Percentiles rank a stretch among this genome's conserved stretches.
phyloP scores from a whole-genome alignment of 1,140 invertebrate genomes.

The Telenomus remus region DNA sequence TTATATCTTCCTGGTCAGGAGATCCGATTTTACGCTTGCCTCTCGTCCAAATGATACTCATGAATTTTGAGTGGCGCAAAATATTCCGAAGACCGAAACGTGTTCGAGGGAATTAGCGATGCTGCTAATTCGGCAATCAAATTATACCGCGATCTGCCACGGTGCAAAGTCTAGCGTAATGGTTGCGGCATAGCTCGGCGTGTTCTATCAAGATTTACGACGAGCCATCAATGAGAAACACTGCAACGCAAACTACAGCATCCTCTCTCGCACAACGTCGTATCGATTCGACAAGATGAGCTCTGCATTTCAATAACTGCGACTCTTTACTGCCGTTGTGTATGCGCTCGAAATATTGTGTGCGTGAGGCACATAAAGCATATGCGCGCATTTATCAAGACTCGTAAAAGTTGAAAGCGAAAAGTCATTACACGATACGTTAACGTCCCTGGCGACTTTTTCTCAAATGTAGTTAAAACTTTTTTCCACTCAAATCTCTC shows the following conservation, averaged over 20 bases:
- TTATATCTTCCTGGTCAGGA: constrained; percentile 22
- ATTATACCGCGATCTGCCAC: constrained; percentile 35
- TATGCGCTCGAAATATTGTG: constrained; percentile 5
- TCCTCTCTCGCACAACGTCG: constrained; percentile 43
- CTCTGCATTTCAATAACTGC: constrained; percentile 58
- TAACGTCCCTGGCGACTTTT: constrained; percentile 29
- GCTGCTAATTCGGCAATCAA: constrained; percentile 43
- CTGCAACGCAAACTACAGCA: constrained; percentile 54
- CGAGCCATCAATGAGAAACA: constrained; percentile 58
- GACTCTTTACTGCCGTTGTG: background rate
- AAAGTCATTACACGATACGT: constrained; percentile 48
- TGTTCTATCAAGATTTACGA: constrained; percentile 58
- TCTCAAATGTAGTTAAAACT: constrained; percentile 17
- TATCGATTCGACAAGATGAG: constrained; percentile 60
- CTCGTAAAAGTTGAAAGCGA: constrained; percentile 48
- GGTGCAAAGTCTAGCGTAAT: constrained; percentile 31
- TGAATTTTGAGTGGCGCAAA: constrained; percentile 43
- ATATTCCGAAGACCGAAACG: constrained; percentile 23
- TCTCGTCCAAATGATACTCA: constrained; percentile 22
- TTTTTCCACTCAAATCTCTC: background rate
- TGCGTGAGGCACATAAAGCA: constrained; percentile 28
- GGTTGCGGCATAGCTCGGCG: constrained; percentile 38
- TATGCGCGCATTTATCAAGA: constrained; percentile 45
- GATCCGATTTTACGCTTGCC: constrained; percentile 32
- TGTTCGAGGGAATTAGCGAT: constrained; percentile 25